Conservation (phyloP, 2,113 vertebrate species). For the Smithornis capensis region DNA sequence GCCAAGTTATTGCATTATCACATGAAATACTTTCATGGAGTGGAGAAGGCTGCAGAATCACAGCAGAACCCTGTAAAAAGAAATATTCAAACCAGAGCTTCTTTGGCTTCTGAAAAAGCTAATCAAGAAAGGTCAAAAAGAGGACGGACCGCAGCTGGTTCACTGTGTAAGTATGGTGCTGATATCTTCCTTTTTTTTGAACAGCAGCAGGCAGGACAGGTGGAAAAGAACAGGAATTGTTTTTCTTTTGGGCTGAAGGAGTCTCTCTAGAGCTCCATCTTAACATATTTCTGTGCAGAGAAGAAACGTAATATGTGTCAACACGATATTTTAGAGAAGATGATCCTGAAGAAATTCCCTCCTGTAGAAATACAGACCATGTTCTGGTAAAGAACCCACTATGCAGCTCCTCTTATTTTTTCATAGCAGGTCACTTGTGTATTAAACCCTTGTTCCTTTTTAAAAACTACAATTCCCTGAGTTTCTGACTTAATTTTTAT, state of each 20-base stretch:
- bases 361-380: not conserved
- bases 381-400: not conserved
- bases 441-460: not conserved
- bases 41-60: slow-evolving; percentile 83
- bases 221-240: not conserved
- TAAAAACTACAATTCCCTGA: not conserved
- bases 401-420: not conserved
- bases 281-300: not conserved
- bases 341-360: not conserved
- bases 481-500: not conserved
- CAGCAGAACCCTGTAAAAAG: slow-evolving; percentile 79
- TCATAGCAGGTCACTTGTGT: not conserved
- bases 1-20: slow-evolving; percentile 94
- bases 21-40: slow-evolving; percentile 97
- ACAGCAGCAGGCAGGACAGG: not conserved
- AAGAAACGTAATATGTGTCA: not conserved
- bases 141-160: slow-evolving; percentile 81
- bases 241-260: not conserved
- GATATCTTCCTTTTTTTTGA: not conserved
- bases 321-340: not conserved
- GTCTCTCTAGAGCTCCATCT: not conserved
- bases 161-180: slow-evolving; percentile 81
- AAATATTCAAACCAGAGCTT: slow-evolving; percentile 82
- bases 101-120: slow-evolving; percentile 79
- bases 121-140: slow-evolving; percentile 79